Evolutionary conservation across 2,797 vertebrate genomes (phyloP).

Genomic region (Spea hammondii): DNA sequence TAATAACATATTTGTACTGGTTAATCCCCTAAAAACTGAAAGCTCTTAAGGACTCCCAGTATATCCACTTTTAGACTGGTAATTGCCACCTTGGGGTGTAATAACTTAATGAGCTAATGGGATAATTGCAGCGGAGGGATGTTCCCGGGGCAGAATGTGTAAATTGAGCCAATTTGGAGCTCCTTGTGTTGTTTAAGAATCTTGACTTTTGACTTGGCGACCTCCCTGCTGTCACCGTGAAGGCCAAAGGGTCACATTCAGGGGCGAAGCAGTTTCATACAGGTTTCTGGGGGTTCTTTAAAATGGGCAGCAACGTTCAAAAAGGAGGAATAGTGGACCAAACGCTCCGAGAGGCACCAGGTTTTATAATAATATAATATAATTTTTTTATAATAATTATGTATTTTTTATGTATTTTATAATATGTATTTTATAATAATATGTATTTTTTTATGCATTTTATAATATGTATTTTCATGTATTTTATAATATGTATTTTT

Average conservation of each 20-base stretch:
- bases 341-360: no score
- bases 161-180: slow-evolving; percentile 49
- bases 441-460: no score
- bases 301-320: background rate
- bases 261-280: no score
- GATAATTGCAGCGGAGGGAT: slow-evolving; percentile 56
- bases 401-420: no score
- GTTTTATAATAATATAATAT: no score
- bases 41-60: background rate
- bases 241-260: background rate
- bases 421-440: no score
- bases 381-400: no score
- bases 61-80: slow-evolving; percentile 11
- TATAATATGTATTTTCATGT: no score
- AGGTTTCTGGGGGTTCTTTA: background rate
- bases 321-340: no score
- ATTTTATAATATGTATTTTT: no score
- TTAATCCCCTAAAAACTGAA: background rate
- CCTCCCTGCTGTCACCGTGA: background rate
- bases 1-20: no score
- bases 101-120: slow-evolving; percentile 64
- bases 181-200: slow-evolving; percentile 8
- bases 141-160: slow-evolving; percentile 43
- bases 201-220: background rate
- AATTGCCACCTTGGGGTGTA: slow-evolving; percentile 58